Percentiles rank a stretch among this genome's conserved stretches.
These are phyloP conservation scores for Tinea pellionella DNA, from an alignment of 2,888 invertebrate genomes.

Conservation along the genomic window DNA sequence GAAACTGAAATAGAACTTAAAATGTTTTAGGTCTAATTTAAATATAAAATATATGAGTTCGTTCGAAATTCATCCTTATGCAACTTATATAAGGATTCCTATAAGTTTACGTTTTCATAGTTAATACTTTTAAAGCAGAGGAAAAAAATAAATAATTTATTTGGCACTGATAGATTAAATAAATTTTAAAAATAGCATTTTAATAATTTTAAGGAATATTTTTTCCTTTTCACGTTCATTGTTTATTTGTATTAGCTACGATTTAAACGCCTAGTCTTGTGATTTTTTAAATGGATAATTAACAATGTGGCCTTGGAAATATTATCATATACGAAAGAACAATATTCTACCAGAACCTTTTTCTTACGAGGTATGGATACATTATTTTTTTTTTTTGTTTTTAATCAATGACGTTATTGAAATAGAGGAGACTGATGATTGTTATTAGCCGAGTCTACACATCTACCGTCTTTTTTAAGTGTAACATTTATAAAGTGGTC, in stretches of 20 bases:
- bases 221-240: background rate
- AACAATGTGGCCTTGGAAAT: constrained; percentile 8
- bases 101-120: too few species aligned
- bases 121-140: background rate
- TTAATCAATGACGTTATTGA: too few species aligned
- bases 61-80: too few species aligned
- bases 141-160: background rate
- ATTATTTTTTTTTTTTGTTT: too few species aligned
- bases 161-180: background rate
- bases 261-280: background rate
- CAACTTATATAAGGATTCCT: too few species aligned
- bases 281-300: background rate
- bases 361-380: background rate
- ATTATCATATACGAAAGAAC: background rate
- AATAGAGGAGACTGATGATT: too few species aligned
- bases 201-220: background rate
- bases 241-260: background rate
- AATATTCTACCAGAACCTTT: background rate
- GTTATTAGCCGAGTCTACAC: too few species aligned
- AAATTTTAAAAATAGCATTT: background rate
- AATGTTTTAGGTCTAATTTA: too few species aligned
- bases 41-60: background rate
- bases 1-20: too few species aligned
- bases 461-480: too few species aligned
- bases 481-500: too few species aligned